Conservation (phyloP, 2,113 vertebrate genomes). For the Eptesicus fuscus region DNA sequence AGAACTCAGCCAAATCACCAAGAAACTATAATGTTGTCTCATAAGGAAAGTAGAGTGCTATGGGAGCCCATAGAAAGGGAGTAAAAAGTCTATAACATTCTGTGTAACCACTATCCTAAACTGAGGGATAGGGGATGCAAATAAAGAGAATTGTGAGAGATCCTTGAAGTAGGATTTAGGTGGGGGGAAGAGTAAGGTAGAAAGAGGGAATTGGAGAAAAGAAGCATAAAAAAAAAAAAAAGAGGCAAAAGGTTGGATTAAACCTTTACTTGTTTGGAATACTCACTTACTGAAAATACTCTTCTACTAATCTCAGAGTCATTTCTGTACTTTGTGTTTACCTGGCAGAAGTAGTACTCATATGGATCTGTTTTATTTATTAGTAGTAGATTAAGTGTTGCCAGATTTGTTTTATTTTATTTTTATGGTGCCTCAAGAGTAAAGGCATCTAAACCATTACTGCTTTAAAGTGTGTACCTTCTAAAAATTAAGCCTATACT, state of each 20-base stretch:
- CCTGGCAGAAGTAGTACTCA: not conserved
- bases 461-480: conserved; percentile 35
- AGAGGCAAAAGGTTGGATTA: not conserved
- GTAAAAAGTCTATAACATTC: not conserved
- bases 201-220: not conserved
- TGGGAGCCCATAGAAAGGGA: not conserved
- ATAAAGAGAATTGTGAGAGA: not conserved
- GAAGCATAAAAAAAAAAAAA: not conserved
- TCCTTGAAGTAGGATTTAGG: not conserved
- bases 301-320: not conserved
- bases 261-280: not conserved
- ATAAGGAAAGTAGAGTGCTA: not conserved
- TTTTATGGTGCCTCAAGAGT: not conserved
- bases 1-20: not conserved
- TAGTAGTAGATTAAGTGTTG: not conserved
- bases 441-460: not conserved
- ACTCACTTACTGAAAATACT: not conserved
- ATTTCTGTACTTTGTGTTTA: conserved; percentile 18
- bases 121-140: not conserved
- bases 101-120: not conserved
- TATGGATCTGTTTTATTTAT: not conserved
- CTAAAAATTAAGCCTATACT: conserved; percentile 32
- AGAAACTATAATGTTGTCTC: not conserved
- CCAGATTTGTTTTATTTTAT: not conserved
- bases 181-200: not conserved